A percentile compares a stretch with the other conserved stretches of the same genome.
Evolutionary conservation across 2,113 vertebrate genomes (phyloP).

Genomic region (Zosterops japonicus): DNA sequence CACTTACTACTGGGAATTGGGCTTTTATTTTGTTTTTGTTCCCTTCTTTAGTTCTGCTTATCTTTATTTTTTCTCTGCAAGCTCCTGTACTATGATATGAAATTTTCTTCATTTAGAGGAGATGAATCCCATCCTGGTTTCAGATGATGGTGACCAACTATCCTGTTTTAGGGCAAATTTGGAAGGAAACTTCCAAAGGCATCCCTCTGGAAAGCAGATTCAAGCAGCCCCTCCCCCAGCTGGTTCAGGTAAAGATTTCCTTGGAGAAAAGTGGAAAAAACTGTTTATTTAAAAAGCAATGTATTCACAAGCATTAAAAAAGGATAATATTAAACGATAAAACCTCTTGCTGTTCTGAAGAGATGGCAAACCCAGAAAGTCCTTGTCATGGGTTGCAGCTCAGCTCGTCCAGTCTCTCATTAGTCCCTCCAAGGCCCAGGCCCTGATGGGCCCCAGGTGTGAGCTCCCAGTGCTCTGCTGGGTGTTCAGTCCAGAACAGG

Average conservation of each 20-base stretch:
- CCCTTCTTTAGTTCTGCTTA: neutral
- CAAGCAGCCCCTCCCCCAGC: neutral
- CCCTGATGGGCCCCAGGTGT: neutral
- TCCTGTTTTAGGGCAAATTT: neutral
- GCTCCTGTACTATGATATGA: neutral
- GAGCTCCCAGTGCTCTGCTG: neutral
- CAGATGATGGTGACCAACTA: neutral
- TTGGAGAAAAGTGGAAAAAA: neutral
- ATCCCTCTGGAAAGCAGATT: neutral
- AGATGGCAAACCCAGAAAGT: neutral
- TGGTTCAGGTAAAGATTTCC: neutral
- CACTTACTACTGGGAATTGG: neutral
- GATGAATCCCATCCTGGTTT: neutral
- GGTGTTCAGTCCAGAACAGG: neutral
- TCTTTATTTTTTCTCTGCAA: neutral
- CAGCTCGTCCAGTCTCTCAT: neutral
- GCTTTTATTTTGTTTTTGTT: neutral
- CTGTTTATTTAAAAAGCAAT: neutral
- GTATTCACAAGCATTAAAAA: neutral
- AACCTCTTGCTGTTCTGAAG: neutral
- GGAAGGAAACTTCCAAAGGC: neutral
- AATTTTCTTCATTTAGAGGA: neutral
- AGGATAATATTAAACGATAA: neutral
- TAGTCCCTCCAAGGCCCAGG: neutral
- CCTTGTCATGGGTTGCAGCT: neutral